Evolutionary conservation across 2,113 vertebrate species (phyloP).

Genomic region (Anser brachyrhynchus): DNA sequence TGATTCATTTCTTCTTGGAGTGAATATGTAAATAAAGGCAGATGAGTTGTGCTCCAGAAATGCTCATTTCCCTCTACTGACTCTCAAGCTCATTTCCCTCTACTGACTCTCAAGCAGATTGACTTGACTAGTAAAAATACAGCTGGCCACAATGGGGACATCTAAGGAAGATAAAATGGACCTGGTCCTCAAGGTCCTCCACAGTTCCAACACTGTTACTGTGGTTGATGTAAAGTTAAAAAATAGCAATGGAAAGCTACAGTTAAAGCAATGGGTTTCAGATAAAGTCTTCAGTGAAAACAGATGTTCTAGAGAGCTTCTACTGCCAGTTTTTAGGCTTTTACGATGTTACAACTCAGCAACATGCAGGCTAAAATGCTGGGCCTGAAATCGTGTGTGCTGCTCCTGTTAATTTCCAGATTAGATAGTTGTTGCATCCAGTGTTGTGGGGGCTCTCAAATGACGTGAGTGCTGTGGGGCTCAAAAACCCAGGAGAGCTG

Average conservation of each 20-base stretch:
- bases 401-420: not conserved
- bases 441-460: not conserved
- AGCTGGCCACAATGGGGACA: not conserved
- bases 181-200: not conserved
- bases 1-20: not conserved
- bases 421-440: not conserved
- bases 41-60: not conserved
- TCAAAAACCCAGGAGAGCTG: not conserved
- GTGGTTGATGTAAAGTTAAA: not conserved
- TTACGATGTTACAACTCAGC: not conserved
- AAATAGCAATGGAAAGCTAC: not conserved
- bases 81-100: not conserved
- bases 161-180: not conserved
- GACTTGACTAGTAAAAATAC: not conserved
- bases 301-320: not conserved
- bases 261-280: not conserved
- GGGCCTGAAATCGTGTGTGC: fast-evolving
- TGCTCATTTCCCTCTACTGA: not conserved
- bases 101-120: not conserved
- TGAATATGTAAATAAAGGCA: not conserved
- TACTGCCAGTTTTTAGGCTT: not conserved
- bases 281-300: not conserved
- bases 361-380: not conserved
- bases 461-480: not conserved
- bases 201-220: not conserved